phyloP scores from a whole-genome alignment of 2,888 invertebrate species.

The Xestia c-nigrum region DNA sequence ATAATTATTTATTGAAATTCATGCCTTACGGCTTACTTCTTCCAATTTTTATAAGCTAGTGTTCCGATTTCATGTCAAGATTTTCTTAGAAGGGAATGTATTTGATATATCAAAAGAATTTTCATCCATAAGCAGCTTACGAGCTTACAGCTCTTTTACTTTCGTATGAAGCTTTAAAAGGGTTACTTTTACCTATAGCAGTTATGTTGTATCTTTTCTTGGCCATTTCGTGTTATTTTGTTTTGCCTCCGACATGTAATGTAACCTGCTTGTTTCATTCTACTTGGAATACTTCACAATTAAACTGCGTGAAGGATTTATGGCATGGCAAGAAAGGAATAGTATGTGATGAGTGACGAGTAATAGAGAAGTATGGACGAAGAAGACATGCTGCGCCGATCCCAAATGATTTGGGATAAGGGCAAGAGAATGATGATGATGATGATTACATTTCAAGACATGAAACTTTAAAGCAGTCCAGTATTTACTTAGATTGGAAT shows the following conservation, averaged over 20 bases:
- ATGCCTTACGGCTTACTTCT: slow-evolving; percentile 11
- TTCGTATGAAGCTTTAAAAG: slow-evolving; percentile 23
- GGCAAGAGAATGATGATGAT: no score
- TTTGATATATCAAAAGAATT: slow-evolving; percentile 10
- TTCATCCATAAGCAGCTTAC: slow-evolving; percentile 21
- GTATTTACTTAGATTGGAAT: slow-evolving; percentile 2
- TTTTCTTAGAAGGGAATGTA: slow-evolving; percentile 1
- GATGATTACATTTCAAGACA: not conserved
- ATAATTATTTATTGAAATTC: slow-evolving; percentile 51
- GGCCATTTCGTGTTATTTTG: not conserved
- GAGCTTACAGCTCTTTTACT: not conserved
- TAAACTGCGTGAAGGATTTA: no score
- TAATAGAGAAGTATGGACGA: no score
- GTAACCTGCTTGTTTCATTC: not conserved
- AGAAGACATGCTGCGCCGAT: no score
- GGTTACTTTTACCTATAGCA: not conserved
- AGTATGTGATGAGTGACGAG: no score
- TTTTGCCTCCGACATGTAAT: not conserved
- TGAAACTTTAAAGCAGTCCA: not conserved
- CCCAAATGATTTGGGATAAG: no score
- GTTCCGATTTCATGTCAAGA: slow-evolving; percentile 1
- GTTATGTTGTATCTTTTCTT: not conserved
- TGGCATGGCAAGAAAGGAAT: no score
- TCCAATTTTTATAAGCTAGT: not conserved
- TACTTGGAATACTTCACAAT: not conserved